Percentiles rank a stretch among this genome's conserved stretches.
phyloP scores from a whole-genome alignment of 2,113 vertebrate species.

The Donacobius atricapilla region DNA sequence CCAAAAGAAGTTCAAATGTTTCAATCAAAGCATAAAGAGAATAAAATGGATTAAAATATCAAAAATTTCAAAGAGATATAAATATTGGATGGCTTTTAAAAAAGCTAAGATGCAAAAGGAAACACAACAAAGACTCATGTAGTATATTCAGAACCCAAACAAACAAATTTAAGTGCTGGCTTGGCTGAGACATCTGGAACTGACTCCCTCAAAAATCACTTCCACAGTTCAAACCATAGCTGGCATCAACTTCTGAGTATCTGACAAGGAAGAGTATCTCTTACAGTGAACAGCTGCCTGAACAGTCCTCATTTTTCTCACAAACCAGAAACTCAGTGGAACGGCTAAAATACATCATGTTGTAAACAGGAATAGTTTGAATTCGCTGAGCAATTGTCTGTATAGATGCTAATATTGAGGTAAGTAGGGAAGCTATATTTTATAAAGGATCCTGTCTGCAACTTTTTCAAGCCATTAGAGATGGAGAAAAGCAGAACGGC shows the following conservation, averaged over 20 bases:
- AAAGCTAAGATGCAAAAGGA: background rate
- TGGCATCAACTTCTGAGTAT: conserved; percentile 19
- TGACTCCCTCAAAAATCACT: background rate
- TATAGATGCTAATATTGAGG: background rate
- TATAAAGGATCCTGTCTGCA: background rate
- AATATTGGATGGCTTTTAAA: background rate
- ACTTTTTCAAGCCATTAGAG: background rate
- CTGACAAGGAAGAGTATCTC: background rate
- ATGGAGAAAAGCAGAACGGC: background rate
- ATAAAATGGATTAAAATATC: background rate
- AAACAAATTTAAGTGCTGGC: conserved; percentile 32
- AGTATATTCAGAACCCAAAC: conserved; percentile 22
- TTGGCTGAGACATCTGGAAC: conserved; percentile 34
- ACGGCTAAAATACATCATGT: background rate
- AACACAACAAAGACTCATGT: background rate
- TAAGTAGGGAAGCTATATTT: background rate
- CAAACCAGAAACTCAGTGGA: background rate
- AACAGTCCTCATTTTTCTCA: conserved; percentile 3
- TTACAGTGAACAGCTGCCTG: conserved; percentile 9
- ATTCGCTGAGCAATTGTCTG: background rate
- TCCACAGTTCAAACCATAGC: conserved; percentile 19
- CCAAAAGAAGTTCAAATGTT: background rate
- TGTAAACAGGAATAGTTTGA: background rate
- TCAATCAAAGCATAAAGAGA: background rate
- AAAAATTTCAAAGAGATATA: background rate